Evolutionary conservation across 2,797 vertebrate species (phyloP).

Genomic region (Uromys caudimaculatus): DNA sequence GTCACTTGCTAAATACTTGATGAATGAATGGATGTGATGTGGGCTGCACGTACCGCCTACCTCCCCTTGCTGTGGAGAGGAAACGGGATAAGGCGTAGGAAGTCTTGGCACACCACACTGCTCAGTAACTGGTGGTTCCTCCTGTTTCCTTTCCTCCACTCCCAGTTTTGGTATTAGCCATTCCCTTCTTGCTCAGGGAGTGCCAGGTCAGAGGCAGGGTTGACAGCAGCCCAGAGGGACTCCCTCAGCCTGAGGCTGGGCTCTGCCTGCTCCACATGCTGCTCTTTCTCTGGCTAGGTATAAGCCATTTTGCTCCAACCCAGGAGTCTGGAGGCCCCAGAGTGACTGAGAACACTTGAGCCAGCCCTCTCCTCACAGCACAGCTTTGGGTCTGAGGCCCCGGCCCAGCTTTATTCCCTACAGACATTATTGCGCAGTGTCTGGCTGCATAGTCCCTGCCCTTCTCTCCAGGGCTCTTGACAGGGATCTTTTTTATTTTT

Average conservation of each 20-base stretch:
- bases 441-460: background rate
- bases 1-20: background rate
- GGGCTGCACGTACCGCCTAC: background rate
- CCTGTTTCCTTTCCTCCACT: constrained; percentile 12
- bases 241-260: background rate
- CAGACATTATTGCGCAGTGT: background rate
- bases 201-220: background rate
- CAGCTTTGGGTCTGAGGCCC: background rate
- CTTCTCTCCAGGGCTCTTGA: background rate
- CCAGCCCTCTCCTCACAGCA: background rate
- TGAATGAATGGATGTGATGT: constrained; percentile 31
- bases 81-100: constrained; percentile 38
- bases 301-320: background rate
- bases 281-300: background rate
- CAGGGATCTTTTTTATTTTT: background rate
- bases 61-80: background rate
- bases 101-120: constrained; percentile 13
- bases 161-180: constrained; percentile 66
- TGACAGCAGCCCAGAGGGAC: background rate
- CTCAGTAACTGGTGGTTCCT: constrained; percentile 60
- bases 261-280: background rate
- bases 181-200: constrained; percentile 37
- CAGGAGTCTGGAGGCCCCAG: background rate
- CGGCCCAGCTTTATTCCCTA: background rate
- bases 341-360: background rate